A percentile compares a stretch with the other conserved stretches of the same genome.
phyloP scores from a whole-genome alignment of 1,140 invertebrate genomes.

The Drosophila persimilis region DNA sequence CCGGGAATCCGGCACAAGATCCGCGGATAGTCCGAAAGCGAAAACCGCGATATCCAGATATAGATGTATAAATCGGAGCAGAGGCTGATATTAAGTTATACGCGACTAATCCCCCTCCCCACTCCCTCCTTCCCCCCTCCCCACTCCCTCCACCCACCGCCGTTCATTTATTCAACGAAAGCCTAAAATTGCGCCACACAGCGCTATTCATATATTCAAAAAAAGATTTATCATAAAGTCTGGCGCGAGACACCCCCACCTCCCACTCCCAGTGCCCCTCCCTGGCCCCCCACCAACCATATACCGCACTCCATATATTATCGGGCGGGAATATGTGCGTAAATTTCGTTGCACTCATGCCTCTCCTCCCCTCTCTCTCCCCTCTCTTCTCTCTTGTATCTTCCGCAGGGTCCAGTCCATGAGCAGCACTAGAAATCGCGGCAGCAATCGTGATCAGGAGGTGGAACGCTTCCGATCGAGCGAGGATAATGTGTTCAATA shows the following conservation, averaged over 20 bases:
- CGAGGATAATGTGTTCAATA: slow-evolving; percentile 79
- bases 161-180: slow-evolving; percentile 70
- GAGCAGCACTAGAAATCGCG: slow-evolving; percentile 9
- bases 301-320: slow-evolving; percentile 9
- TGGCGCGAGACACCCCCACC: slow-evolving; percentile 18
- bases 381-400: slow-evolving; percentile 13
- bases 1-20: no score
- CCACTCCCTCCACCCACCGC: not conserved
- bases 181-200: slow-evolving; percentile 64
- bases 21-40: slow-evolving; percentile 29
- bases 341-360: no score
- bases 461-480: slow-evolving; percentile 31
- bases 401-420: slow-evolving; percentile 46
- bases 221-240: slow-evolving; percentile 72
- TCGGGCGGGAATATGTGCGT: slow-evolving; percentile 41
- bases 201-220: slow-evolving; percentile 80
- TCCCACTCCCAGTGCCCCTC: not conserved
- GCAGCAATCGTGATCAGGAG: slow-evolving; percentile 43
- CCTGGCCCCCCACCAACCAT: not conserved
- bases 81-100: slow-evolving; percentile 71
- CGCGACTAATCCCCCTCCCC: slow-evolving; percentile 57
- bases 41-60: slow-evolving; percentile 27
- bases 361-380: not conserved
- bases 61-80: slow-evolving; percentile 13
- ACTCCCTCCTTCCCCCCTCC: slow-evolving; percentile 25